Evolutionary conservation across 2,113 vertebrate genomes (phyloP).

Genomic region (Butorides virescens): DNA sequence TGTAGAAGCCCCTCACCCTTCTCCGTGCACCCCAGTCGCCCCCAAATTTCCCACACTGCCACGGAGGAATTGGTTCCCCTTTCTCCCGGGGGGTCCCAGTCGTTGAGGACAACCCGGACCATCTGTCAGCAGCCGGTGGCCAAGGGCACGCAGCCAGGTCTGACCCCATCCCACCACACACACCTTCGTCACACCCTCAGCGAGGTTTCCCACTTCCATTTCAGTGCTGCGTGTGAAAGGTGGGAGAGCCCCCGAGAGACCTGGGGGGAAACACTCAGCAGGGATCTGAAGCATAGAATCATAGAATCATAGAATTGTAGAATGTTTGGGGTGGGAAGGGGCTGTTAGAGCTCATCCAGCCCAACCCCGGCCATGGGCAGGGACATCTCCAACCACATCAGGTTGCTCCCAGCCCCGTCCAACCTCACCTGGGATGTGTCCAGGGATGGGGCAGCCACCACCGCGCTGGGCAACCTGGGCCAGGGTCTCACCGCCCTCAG

Average conservation of each 20-base stretch:
- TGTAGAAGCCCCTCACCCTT: not conserved
- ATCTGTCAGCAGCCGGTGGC: not conserved
- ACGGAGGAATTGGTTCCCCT: not conserved
- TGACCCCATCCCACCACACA: not conserved
- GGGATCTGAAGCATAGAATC: not conserved
- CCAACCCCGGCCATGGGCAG: no score
- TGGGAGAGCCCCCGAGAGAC: not conserved
- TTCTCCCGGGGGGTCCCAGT: not conserved
- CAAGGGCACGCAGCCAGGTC: not conserved
- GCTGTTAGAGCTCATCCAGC: no score
- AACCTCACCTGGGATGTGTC: no score
- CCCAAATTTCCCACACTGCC: not conserved
- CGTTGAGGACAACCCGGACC: not conserved
- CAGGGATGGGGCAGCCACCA: no score
- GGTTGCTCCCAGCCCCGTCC: no score
- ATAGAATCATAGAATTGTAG: no score
- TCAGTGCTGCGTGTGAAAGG: not conserved
- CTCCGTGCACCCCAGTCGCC: not conserved
- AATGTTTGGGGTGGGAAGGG: no score
- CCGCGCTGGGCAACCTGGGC: no score
- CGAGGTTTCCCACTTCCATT: not conserved
- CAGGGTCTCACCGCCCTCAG: no score
- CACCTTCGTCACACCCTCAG: not conserved
- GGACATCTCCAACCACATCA: no score
- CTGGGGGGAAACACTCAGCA: not conserved